Base-by-base conservation (phyloP, 1,140 invertebrate genomes). In the Gonatopus flavifemur region DNA sequence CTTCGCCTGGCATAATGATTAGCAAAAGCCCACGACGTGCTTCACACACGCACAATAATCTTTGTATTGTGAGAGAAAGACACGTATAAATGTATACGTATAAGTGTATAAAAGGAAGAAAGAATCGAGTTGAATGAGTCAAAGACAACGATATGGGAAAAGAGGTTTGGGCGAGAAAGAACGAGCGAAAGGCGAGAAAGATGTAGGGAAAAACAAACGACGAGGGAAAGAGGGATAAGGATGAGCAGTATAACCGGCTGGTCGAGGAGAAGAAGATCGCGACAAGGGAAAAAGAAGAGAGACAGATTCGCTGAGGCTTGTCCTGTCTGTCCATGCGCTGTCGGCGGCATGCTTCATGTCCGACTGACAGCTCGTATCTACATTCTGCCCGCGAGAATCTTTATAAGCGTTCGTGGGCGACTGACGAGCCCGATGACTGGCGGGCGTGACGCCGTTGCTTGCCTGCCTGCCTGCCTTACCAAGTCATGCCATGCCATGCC, bases 401-500 rank as follows among this genome's bases (percentile, higher is more conserved):
- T 66, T 68, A 58, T 63, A 60, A 63, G 64, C 65, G 56, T 55
- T 66, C 55, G 67, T 68, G 64, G 66, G 64, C 59, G 67, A 69
- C 48, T 60, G 63, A 66, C 68, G 61, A 60, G 62, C 60, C 57
- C 66, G 67, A 66, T 67, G 67, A 69, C 57, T 70, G 66, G 64
- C 69, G 58, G 64, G 42, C 62, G 66, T 71, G 66, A 70, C 62
- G 50, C 55, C 57, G n/a, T n/a, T n/a, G n/a, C n/a, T n/a, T 59
- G 52, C 59, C 48, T 62, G 56, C 53, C 62, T 58, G 55, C 45
- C 54, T 49, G 50, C 54, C 64, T 67, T 57, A 53, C 64, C 66
- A 67, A 57, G 43, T 45, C 55, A 48, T 49, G 64, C 52, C 50
- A 60, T 50, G 52, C n/a, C n/a, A n/a, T n/a, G n/a, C n/a, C n/a